A percentile compares a stretch with the other conserved stretches of the same genome.
Evolutionary conservation across 2,888 invertebrate species (phyloP).

Genomic region (Conomelus anceps): DNA sequence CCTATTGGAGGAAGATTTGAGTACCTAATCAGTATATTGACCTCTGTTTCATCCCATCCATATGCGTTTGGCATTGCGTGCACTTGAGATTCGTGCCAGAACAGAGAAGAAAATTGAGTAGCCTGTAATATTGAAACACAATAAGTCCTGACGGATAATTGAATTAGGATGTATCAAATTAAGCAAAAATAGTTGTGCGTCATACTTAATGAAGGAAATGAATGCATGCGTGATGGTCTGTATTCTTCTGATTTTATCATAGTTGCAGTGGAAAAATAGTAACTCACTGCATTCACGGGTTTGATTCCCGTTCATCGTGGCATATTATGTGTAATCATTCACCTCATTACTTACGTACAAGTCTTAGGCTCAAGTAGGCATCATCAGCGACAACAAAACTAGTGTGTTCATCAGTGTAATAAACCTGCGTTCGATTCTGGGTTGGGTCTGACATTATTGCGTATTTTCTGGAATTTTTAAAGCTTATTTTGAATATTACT

Average conservation of each 20-base stretch:
- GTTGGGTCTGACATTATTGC: too few species aligned
- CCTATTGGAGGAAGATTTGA: background rate
- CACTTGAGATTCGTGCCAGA: background rate
- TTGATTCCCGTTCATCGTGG: too few species aligned
- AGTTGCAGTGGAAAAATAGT: too few species aligned
- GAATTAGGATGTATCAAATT: background rate
- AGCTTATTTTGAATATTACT: too few species aligned
- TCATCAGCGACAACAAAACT: too few species aligned
- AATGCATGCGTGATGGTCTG: background rate
- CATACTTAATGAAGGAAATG: background rate
- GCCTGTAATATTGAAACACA: background rate
- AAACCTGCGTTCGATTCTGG: too few species aligned
- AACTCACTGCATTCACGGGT: too few species aligned
- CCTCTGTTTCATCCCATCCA: background rate
- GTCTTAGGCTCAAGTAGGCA: too few species aligned
- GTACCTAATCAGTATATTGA: background rate
- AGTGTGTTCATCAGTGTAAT: too few species aligned
- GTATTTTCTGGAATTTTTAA: too few species aligned
- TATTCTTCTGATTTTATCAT: background rate
- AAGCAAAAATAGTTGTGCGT: background rate
- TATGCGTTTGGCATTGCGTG: background rate
- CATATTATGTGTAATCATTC: too few species aligned
- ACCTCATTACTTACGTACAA: too few species aligned
- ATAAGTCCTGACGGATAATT: background rate
- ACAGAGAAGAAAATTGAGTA: background rate